Evolutionary conservation across 2,113 vertebrate species (phyloP), one percentile per base, ranked within the genome.

Genomic region (Willisornis vidua): DNA sequence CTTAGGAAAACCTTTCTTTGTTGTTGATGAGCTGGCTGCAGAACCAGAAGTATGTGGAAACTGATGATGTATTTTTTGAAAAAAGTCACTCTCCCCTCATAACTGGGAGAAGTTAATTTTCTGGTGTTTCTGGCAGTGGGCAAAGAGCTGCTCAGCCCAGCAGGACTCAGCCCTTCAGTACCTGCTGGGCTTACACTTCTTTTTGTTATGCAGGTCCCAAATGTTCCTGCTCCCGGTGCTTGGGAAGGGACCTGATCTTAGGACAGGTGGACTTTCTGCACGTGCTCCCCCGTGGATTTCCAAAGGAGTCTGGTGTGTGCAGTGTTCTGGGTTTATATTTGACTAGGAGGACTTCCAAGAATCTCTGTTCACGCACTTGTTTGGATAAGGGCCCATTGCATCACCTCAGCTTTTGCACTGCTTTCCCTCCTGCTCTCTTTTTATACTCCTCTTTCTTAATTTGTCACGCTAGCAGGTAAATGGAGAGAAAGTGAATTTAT

Each of bases 381-480:
- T 95, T 95, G 94, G 92, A 85, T 85, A 58, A 96, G 81, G 84
- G 90, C 92, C 86, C 55, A 0, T 87, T 90, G 90, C 92, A 90
- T 95, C 96, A 95, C 92, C 93, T 96, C 79, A 86, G 86, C 94
- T 92, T 94, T 94, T 81, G 76, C 57, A 57, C 80, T 81, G 90
- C 88, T 89, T 96, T 95, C 48, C 49, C 88, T 93, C 68, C 57
- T 92, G 94, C 57, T 86, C 90, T 81, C 90, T 87, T 96, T 96
- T 96, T 85, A 86, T 84, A 24, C 24, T 78, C 79, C 65, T 87
- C 93, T 91, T 96, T 94, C 92, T 96, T 96, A 90, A 96, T 96
- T 93, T 96, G 96, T 96, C 93, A 91, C 43, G 46, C 96, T 92
- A 96, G 88, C 89, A 96, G 95, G 96, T 97, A 97, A 96, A 96